Evolutionary conservation across 2,113 vertebrate genomes (phyloP).

Genomic region (Aphyosemion australe): DNA sequence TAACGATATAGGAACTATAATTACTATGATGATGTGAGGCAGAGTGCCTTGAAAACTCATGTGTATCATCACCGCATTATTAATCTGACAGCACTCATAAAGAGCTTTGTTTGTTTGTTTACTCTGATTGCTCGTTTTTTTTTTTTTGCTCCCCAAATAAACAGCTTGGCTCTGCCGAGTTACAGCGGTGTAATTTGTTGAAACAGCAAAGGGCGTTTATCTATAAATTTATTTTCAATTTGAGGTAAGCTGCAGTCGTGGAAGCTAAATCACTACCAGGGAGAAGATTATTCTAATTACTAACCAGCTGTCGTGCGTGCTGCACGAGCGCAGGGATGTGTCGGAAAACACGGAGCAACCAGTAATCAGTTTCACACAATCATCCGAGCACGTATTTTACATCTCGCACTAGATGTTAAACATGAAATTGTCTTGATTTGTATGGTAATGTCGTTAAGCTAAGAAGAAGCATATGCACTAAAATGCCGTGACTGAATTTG

Average conservation of each 20-base stretch:
- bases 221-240: conserved; percentile 83
- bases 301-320: conserved; percentile 73
- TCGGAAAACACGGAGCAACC: conserved; percentile 66
- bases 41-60: conserved; percentile 67
- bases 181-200: conserved; percentile 76
- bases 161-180: conserved; percentile 77
- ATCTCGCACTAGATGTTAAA: conserved; percentile 61
- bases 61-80: conserved; percentile 72
- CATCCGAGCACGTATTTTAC: conserved; percentile 67
- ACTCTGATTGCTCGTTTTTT: conserved; percentile 61
- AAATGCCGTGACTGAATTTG: conserved; percentile 48
- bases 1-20: conserved; percentile 78
- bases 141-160: conserved; percentile 76
- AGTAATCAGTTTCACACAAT: conserved; percentile 76
- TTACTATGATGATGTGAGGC: conserved; percentile 74
- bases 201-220: conserved; percentile 77
- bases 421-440: conserved; percentile 73
- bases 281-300: conserved; percentile 83
- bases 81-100: conserved; percentile 74
- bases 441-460: conserved; percentile 67
- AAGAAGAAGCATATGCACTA: conserved; percentile 52
- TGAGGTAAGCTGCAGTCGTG: conserved; percentile 78
- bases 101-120: conserved; percentile 74
- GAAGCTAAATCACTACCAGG: conserved; percentile 79
- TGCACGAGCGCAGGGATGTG: conserved; percentile 70